Evolutionary conservation across 1,140 invertebrate genomes (phyloP), one percentile per base, ranked within the genome.

Genomic region (Chrysomallon squamiferum): DNA sequence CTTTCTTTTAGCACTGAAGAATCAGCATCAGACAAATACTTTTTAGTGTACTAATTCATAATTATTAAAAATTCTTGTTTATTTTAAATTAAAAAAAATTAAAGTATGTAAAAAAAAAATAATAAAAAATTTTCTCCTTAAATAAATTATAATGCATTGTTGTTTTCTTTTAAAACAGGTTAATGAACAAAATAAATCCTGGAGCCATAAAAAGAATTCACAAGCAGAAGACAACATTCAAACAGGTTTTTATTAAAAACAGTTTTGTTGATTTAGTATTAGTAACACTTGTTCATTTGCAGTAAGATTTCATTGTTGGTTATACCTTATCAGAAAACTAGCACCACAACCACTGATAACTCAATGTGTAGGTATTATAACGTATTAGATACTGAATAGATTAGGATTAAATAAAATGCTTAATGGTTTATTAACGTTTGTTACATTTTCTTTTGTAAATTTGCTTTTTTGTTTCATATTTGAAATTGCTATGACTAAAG

Each of bases 141-240:
- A 20, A 22, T n/a, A n/a, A n/a, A n/a, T n/a, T n/a, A n/a, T n/a
- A n/a, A n/a, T n/a, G n/a, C n/a, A n/a, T n/a, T n/a, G n/a, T n/a
- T n/a, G n/a, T n/a, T n/a, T n/a, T n/a, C n/a, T n/a, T n/a, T n/a
- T n/a, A n/a, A n/a, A n/a, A 27, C 50, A 54, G 50, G 29, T 54
- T 54, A 27, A 54, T 54, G 50, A 54, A 54, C 50, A 54, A 54
- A 30, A 54, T 54, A 22, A 25, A 54, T 13, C 50, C 50, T 27
- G 29, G 29, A 30, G 22, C 50, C 4, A 54, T 54, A 54, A 25
- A 25, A 30, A 54, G 29, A 13, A 22, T 22, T 30, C 50, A 54
- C 50, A 54, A 54, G 25, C 29, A 25, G 29, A 54, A 27, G 50
- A 30, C 50, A 9, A 25, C 50, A 54, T 54, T 54, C 25, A 25